Evolutionary conservation across 1,140 invertebrate genomes (phyloP), one percentile per base, ranked within the genome.

Genomic region (Heliconius nattereri): DNA sequence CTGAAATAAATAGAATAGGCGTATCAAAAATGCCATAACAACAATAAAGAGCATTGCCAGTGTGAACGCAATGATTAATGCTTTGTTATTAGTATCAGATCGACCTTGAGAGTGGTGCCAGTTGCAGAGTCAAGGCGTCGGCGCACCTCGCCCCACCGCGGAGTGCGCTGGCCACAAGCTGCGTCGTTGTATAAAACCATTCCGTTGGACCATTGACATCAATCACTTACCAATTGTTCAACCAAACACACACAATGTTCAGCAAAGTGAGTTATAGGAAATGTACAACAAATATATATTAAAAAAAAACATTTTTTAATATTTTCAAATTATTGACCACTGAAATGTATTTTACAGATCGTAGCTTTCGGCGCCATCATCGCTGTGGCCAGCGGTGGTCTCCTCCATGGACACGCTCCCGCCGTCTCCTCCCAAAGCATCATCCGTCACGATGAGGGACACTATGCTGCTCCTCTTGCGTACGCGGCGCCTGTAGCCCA

Each of bases 351-450:
- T 73, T 83, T 6, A 35, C 54, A 82, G 76, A 60, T 85, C 66
- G 73, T 89, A 81, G 85, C 85, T 72, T 78, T 90, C 77, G 83
- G 87, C 70, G 89, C 89, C 37, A 66, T 92, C 29, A 71, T 89
- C 73, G 89, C 87, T 7, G 89, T 84, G 16, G 89, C 89, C 75
- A 90, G 84, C 76, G 90, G 86, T 35, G 86, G 85, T 57, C 78
- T 83, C 19, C 81, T 85, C 29, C 72, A 83, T 23, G 85, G 87
- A 8, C 86, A 85, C 52, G 91, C 89, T 26, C 86, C 84, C 70
- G 91, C 90, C 13, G 87, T 92, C 76, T 94, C 93, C 13, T 91
- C 91, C n/a, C 92, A 94, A 75, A 94, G 87, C 86, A 90, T 92
- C 78, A 83, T 93, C 13, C 91, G 87, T 71, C 92, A 94, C 79